These are phyloP conservation scores for Toxotes jaculatrix DNA, from an alignment of 2,113 vertebrate species.

Conservation along the genomic window DNA sequence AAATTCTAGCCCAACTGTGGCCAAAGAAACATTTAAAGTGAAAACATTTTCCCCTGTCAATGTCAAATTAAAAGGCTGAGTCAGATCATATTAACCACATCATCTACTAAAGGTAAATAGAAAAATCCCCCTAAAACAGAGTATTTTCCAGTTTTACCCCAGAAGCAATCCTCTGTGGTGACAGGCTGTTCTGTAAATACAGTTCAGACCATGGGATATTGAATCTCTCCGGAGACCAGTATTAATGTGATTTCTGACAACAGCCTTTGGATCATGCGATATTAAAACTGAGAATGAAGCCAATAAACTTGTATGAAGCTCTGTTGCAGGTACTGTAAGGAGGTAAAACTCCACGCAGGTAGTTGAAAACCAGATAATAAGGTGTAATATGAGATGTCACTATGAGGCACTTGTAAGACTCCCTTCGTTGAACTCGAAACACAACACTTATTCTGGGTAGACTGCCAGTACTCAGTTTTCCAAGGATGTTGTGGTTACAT, in stretches of 20 bases:
- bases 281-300: not conserved
- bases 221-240: slow-evolving; percentile 13
- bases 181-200: not conserved
- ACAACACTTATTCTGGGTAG: not conserved
- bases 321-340: not conserved
- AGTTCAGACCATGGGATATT: slow-evolving; percentile 14
- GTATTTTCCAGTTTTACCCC: not conserved
- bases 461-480: not conserved
- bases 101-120: not conserved
- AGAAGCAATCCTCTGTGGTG: not conserved
- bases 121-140: not conserved
- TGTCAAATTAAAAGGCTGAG: not conserved
- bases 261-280: slow-evolving; percentile 4
- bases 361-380: not conserved
- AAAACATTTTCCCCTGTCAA: not conserved
- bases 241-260: slow-evolving; percentile 33
- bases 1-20: not conserved
- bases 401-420: not conserved
- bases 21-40: slow-evolving; percentile 15
- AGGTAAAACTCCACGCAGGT: not conserved
- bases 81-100: not conserved
- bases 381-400: slow-evolving; percentile 13
- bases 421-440: slow-evolving; percentile 8
- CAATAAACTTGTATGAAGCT: not conserved
- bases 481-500: not conserved